Evolutionary conservation across 2,888 invertebrate genomes (phyloP).

Genomic region (Drosophila yooni): DNA sequence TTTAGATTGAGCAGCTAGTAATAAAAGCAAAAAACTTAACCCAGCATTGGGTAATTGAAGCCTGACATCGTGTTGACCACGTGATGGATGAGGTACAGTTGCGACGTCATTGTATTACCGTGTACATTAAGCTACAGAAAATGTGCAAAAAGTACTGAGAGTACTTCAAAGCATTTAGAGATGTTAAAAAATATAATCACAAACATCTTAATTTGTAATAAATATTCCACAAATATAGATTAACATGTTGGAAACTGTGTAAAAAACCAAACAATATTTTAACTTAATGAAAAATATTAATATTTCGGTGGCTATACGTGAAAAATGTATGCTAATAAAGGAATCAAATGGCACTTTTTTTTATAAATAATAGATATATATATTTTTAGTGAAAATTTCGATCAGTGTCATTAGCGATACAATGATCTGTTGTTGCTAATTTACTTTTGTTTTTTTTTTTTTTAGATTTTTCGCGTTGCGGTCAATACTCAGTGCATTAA

Average conservation of each 20-base stretch:
- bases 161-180: neutral
- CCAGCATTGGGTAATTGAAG: slow-evolving; percentile 39
- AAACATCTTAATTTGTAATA: neutral
- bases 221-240: neutral
- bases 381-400: neutral
- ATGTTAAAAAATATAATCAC: neutral
- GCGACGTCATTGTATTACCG: slow-evolving; percentile 9
- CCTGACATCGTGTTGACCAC: slow-evolving; percentile 27
- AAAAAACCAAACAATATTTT: neutral
- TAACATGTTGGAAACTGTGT: neutral
- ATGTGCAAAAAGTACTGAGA: too few relatives aligned
- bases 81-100: slow-evolving; percentile 20
- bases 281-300: neutral
- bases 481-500: slow-evolving; percentile 49
- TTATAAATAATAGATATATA: neutral
- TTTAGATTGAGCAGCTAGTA: slow-evolving; percentile 69
- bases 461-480: slow-evolving; percentile 26
- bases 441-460: slow-evolving; percentile 10
- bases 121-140: neutral
- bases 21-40: slow-evolving; percentile 27
- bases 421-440: slow-evolving; percentile 18
- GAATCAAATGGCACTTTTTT: neutral
- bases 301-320: neutral
- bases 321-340: neutral
- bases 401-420: slow-evolving; percentile 14